phyloP scores from a whole-genome alignment of 1,140 invertebrate species.

The Listronotus bonariensis region DNA sequence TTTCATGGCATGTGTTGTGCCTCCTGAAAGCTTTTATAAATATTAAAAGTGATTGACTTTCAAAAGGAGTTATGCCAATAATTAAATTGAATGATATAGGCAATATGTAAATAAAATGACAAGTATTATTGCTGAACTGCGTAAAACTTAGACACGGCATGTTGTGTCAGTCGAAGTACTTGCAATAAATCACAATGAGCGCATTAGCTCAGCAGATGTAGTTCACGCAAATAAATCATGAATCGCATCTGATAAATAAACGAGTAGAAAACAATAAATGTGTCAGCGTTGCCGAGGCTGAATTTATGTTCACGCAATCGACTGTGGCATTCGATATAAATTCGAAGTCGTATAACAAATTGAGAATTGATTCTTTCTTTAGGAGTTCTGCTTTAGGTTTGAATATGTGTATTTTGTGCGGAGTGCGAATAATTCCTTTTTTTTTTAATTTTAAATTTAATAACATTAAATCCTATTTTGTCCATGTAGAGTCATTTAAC shows the following conservation, averaged over 20 bases:
- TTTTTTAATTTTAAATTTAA: too few species aligned
- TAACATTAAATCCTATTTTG: too few species aligned
- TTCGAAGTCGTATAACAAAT: conserved; percentile 24
- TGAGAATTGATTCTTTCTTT: conserved; percentile 17
- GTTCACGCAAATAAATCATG: conserved; percentile 35
- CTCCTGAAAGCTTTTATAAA: too few species aligned
- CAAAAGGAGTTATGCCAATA: too few species aligned
- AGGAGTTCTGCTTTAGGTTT: too few species aligned
- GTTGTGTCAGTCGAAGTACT: conserved; percentile 21
- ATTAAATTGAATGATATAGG: too few species aligned
- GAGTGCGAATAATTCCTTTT: too few species aligned
- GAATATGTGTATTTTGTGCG: too few species aligned
- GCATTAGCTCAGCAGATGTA: conserved; percentile 36
- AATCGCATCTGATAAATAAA: conserved; percentile 31
- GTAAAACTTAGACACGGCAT: conserved; percentile 20
- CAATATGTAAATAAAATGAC: too few species aligned
- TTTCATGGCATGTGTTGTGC: too few species aligned
- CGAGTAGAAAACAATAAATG: conserved; percentile 38
- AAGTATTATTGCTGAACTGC: not conserved
- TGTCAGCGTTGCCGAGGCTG: conserved; percentile 29
- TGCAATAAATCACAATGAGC: conserved; percentile 34
- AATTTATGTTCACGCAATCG: conserved; percentile 35
- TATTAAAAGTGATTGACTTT: too few species aligned
- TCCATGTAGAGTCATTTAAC: too few species aligned
- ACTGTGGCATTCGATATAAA: conserved; percentile 29